phyloP scores from a whole-genome alignment of 1,140 invertebrate species.

The Neoseiulus cucumeris region DNA sequence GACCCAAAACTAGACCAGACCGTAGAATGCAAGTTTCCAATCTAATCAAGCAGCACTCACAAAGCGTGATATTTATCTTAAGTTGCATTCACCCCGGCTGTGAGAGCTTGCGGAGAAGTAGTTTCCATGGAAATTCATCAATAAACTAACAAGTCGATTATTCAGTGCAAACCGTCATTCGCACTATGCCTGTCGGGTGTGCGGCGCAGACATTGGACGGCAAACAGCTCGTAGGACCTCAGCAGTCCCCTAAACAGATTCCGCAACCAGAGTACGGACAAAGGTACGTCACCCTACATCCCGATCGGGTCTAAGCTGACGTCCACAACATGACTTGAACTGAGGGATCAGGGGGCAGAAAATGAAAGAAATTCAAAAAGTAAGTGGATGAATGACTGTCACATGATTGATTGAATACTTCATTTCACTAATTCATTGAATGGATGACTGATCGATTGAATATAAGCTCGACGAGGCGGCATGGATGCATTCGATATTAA shows the following conservation, averaged over 20 bases:
- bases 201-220: neutral
- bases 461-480: neutral
- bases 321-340: neutral
- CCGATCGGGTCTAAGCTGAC: neutral
- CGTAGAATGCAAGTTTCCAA: too few relatives aligned
- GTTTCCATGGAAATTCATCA: too few relatives aligned
- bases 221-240: neutral
- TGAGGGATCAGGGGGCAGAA: neutral
- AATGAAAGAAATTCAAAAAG: neutral
- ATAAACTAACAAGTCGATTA: too few relatives aligned
- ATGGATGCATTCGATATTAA: too few relatives aligned
- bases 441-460: neutral
- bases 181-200: neutral
- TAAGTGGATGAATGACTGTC: neutral
- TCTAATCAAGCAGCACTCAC: too few relatives aligned
- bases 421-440: neutral
- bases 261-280: constrained; percentile 6
- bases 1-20: too few relatives aligned
- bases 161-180: neutral
- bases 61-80: too few relatives aligned
- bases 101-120: too few relatives aligned
- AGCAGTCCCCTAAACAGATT: neutral
- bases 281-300: constrained; percentile 11
- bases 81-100: too few relatives aligned
- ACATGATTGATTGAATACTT: neutral